These are phyloP conservation scores for Spodoptera littoralis DNA, from an alignment of 2,888 invertebrate species.

Conservation along the genomic window DNA sequence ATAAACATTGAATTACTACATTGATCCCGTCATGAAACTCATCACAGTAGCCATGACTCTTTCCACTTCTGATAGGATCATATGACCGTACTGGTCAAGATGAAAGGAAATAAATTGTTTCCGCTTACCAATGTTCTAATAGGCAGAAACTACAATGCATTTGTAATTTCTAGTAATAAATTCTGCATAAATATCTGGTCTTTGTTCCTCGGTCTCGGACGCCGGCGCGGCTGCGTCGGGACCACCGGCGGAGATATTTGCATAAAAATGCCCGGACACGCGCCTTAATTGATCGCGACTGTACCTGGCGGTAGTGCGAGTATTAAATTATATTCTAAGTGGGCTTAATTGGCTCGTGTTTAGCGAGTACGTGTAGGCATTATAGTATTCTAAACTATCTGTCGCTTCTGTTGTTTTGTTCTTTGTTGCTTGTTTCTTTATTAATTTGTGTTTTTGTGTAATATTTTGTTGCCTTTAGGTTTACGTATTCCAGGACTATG, in stretches of 20 bases:
- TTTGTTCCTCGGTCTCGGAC: conserved; percentile 36
- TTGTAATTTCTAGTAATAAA: neutral
- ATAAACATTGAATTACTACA: too few species aligned
- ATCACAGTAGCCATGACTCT: too few species aligned
- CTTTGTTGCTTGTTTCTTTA: neutral
- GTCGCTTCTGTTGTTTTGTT: neutral
- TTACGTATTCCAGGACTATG: too few species aligned
- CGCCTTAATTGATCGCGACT: conserved; percentile 80
- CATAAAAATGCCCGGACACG: conserved; percentile 84
- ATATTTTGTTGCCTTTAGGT: too few species aligned
- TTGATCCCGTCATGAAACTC: too few species aligned
- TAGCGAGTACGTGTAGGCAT: conserved; percentile 47
- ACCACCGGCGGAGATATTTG: conserved; percentile 70
- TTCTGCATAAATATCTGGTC: conserved; percentile 15
- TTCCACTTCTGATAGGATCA: too few species aligned
- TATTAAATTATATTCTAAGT: conserved; percentile 56
- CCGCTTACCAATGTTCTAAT: neutral
- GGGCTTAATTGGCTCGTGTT: conserved; percentile 51
- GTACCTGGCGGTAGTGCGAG: conserved; percentile 49
- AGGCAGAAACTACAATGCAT: conserved; percentile 17
- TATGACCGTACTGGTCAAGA: too few species aligned
- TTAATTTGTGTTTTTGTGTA: too few species aligned
- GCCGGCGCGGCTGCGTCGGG: conserved; percentile 22
- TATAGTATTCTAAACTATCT: conserved; percentile 17
- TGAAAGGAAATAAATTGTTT: too few species aligned